phyloP scores from a whole-genome alignment of 1,140 invertebrate species.

The Drosophila kepulauana region DNA sequence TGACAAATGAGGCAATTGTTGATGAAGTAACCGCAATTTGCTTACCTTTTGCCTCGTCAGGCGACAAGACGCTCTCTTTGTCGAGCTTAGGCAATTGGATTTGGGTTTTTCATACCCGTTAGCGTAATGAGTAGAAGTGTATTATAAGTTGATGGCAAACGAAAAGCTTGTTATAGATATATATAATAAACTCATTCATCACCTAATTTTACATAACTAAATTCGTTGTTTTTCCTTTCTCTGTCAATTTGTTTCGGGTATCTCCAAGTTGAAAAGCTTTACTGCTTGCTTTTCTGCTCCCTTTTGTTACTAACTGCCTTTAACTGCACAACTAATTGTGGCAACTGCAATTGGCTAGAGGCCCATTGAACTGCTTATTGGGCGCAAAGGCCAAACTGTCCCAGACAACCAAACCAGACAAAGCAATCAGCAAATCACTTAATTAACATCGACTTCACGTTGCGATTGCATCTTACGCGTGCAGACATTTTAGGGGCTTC shows the following conservation, averaged over 20 bases:
- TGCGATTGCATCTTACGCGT: background rate
- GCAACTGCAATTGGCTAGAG: constrained; percentile 25
- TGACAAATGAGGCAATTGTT: constrained; percentile 80
- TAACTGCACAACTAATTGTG: constrained; percentile 32
- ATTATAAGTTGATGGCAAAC: too few relatives aligned
- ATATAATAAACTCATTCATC: too few relatives aligned
- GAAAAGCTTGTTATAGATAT: too few relatives aligned
- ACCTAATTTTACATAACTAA: too few relatives aligned
- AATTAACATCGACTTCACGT: constrained; percentile 32
- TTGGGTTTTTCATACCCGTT: background rate
- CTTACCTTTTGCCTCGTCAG: constrained; percentile 27
- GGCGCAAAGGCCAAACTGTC: constrained; percentile 14
- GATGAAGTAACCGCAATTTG: constrained; percentile 72
- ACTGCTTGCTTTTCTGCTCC: background rate
- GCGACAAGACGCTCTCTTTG: constrained; percentile 27
- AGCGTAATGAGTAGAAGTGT: too few relatives aligned
- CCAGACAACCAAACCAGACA: background rate
- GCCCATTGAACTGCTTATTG: constrained; percentile 20
- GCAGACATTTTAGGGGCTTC: constrained; percentile 5
- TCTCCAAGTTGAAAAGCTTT: too few relatives aligned
- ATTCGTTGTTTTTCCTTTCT: background rate
- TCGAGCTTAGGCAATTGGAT: constrained; percentile 40
- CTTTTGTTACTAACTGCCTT: constrained; percentile 2
- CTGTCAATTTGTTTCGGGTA: background rate
- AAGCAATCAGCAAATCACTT: background rate